Evolutionary conservation across 2,888 invertebrate species (phyloP), one percentile per base, ranked within the genome.

Genomic region (Deroplatys truncata): DNA sequence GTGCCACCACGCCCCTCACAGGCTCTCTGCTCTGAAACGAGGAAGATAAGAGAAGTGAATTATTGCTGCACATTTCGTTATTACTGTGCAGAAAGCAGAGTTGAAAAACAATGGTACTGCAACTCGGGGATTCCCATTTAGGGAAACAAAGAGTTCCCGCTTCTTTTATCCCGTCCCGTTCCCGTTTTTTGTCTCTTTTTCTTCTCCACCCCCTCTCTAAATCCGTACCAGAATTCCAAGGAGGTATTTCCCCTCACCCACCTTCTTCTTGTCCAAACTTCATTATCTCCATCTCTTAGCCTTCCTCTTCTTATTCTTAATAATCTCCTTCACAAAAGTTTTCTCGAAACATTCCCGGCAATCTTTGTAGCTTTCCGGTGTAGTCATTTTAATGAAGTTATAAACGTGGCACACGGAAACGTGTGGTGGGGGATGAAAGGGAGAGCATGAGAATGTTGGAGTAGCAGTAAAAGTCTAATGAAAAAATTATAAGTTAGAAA

Each of bases 351-450:
- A 86, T 89, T 89, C 87, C 83, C 84, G 86, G 84, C 89, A 86
- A 86, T 86, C 87, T 87, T 56, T 86, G 49, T 86, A 87, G 87
- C 86, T 86, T 89, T 89, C 86, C 89, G 29, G 89, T 89, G 16
- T 89, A 89, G 86, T 89, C 89, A 56, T 89, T 89, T 89, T 89
- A 89, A 89, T 89, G 87, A 87, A 83, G 89, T 87, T 89, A 89
- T 89, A 83, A 87, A 88, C 84, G 86, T 85, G 84, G 28, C 43
- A 87, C 84, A 88, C 49, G 86, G 86, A 86, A 86, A 86, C 56
- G 56, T 72, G 56, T 72, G 56, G 56, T 72, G 56, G 20, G 56
- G 56, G 56, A 72, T 72, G 56, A 72, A 72, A 72, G 56, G 56
- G 56, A 72, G 56, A 72, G 25, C 20, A 72, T 72, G 56, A 25